A percentile compares a stretch with the other conserved stretches of the same genome.
Evolutionary conservation across 2,113 vertebrate species (phyloP).

Genomic region (Leuciscus idus): DNA sequence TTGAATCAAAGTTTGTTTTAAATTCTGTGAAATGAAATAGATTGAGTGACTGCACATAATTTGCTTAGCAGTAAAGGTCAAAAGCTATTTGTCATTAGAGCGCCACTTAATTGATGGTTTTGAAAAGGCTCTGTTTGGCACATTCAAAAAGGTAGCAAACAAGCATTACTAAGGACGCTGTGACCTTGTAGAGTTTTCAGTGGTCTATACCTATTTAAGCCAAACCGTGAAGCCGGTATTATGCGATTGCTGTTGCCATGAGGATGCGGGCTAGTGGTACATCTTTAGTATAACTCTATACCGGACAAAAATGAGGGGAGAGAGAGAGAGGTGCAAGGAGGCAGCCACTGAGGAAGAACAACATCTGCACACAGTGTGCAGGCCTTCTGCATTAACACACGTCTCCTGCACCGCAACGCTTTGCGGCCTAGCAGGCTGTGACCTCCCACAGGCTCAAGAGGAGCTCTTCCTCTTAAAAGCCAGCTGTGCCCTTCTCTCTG

Average conservation of each 20-base stretch:
- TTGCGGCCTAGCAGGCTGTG: slow-evolving; percentile 78
- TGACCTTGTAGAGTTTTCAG: slow-evolving; percentile 68
- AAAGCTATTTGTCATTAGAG: slow-evolving; percentile 56
- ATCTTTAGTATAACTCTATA: neutral
- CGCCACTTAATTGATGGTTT: slow-evolving; percentile 56
- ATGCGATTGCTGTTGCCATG: slow-evolving; percentile 57
- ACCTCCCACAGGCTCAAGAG: slow-evolving; percentile 75
- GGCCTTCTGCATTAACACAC: slow-evolving; percentile 75
- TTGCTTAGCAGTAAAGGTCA: slow-evolving; percentile 59
- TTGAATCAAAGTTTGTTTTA: slow-evolving; percentile 28
- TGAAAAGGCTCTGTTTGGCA: slow-evolving; percentile 62
- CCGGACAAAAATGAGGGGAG: neutral
- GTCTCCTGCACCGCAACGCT: slow-evolving; percentile 69
- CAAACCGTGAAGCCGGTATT: slow-evolving; percentile 50
- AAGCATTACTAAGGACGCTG: slow-evolving; percentile 57
- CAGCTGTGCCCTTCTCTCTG: slow-evolving; percentile 77
- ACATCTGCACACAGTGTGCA: slow-evolving; percentile 77
- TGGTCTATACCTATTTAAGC: slow-evolving; percentile 59
- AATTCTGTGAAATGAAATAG: neutral
- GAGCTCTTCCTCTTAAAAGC: slow-evolving; percentile 79
- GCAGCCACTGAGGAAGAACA: slow-evolving; percentile 70
- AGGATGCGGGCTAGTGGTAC: slow-evolving; percentile 37
- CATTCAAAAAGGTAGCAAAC: slow-evolving; percentile 26
- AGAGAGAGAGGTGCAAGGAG: slow-evolving; percentile 8
- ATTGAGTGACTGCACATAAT: slow-evolving; percentile 36